These are phyloP conservation scores for Chlorops oryzae DNA, from an alignment of 1,140 invertebrate genomes.

Conservation along the genomic window DNA sequence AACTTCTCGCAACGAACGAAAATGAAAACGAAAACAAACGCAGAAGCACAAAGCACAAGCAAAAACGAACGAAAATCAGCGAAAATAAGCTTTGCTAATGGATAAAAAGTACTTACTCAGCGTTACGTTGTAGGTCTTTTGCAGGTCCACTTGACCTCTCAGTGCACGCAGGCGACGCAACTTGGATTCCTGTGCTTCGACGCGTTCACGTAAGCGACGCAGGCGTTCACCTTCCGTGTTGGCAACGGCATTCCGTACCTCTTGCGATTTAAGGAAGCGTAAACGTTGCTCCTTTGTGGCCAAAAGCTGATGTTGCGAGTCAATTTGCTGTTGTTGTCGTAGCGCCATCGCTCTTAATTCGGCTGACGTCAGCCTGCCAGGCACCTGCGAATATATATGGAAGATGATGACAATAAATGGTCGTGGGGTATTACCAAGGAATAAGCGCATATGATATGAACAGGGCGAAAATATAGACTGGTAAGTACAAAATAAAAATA, in stretches of 20 bases:
- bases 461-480: too few species aligned
- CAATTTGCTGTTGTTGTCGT: slow-evolving; percentile 92
- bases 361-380: slow-evolving; percentile 79
- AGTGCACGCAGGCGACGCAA: slow-evolving; percentile 81
- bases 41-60: too few species aligned
- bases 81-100: slow-evolving; percentile 2
- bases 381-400: slow-evolving; percentile 60
- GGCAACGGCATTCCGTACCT: slow-evolving; percentile 58
- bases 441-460: too few species aligned
- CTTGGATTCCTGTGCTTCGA: slow-evolving; percentile 91
- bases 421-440: too few species aligned
- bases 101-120: slow-evolving; percentile 81
- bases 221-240: slow-evolving; percentile 83
- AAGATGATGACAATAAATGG: too few species aligned
- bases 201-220: slow-evolving; percentile 77
- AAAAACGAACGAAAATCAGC: too few species aligned
- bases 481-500: too few species aligned
- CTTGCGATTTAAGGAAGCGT: slow-evolving; percentile 89
- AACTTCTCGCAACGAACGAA: too few species aligned
- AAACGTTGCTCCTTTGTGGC: slow-evolving; percentile 88
- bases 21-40: too few species aligned
- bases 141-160: slow-evolving; percentile 85
- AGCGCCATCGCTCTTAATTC: slow-evolving; percentile 94
- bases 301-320: slow-evolving; percentile 83
- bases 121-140: slow-evolving; percentile 82